Evolutionary conservation across 2,888 invertebrate genomes (phyloP).

Genomic region (Digitonthophagus gazella): DNA sequence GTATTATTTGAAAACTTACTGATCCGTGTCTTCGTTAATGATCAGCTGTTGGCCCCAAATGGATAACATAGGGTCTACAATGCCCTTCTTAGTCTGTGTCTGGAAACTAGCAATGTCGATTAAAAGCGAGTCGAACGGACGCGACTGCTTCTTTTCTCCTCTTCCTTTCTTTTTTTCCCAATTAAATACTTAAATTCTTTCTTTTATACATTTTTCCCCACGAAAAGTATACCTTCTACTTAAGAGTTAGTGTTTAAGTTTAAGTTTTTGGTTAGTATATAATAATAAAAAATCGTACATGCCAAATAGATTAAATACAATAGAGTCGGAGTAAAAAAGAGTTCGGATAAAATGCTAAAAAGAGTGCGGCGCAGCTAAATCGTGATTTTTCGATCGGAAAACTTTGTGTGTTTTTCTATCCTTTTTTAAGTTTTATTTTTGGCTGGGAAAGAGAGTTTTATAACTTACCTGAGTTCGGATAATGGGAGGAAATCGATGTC

Average conservation of each 20-base stretch:
- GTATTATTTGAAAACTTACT: conserved; percentile 67
- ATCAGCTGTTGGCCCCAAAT: conserved; percentile 98
- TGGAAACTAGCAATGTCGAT: conserved; percentile 61
- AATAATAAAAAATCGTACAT: background rate
- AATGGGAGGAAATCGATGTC: conserved; percentile 94
- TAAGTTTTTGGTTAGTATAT: background rate
- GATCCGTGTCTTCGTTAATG: conserved; percentile 95
- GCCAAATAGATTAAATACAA: conserved; percentile 8
- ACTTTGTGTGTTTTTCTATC: background rate
- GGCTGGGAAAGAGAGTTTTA: conserved; percentile 19
- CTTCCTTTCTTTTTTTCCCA: too few species aligned
- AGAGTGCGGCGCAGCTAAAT: conserved; percentile 25
- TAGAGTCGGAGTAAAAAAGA: background rate
- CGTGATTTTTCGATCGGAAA: background rate
- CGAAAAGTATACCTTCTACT: too few species aligned
- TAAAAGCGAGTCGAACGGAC: conserved; percentile 46
- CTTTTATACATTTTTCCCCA: too few species aligned
- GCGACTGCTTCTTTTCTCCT: too few species aligned
- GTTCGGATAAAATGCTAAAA: conserved; percentile 11
- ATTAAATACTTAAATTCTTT: too few species aligned
- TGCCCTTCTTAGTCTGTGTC: conserved; percentile 90
- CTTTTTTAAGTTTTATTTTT: background rate
- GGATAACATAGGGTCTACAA: conserved; percentile 97
- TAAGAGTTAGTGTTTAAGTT: background rate
- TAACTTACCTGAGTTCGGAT: conserved; percentile 83